Evolutionary conservation across 2,797 vertebrate species (phyloP), one percentile per base, ranked within the genome.

Genomic region (Spondyliosoma cantharus): DNA sequence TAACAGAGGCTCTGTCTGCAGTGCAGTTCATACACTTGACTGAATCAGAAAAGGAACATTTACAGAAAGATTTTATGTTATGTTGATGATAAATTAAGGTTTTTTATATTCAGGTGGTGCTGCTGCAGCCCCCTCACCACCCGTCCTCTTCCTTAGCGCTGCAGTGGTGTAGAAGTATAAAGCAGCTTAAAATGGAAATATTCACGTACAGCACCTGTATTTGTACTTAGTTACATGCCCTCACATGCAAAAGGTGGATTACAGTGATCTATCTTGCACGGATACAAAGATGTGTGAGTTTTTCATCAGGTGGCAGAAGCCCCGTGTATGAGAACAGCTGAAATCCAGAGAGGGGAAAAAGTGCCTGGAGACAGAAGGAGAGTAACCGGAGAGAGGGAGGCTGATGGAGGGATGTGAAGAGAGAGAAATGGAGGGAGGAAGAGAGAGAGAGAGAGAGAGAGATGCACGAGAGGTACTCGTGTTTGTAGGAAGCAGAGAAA

Each of bases 401-500:
- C 25, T 3, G 64, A 49, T 3, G 22, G 24, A 24, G 32, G 24
- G 43, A 3, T 9, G 27, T 7, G 27, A 32, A 52, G 16, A 20
- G 13, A 17, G 4, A 53, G 53, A 22, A 5, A 60, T 17, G 29
- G 14, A 17, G 12, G 42, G 60, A 22, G 27, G 3, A 25, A 25
- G 43, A 52, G 25, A 24, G 14, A 12, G 13, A 52, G 25, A 24
- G 14, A 12, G 13, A 52, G 60, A 57, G 57, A 63, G 63, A 27
- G 53, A 24, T 11, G 68, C 29, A 61, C 2, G 17, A 67, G 75
- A 77, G 57, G 63, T 76, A 45, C 27, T 45, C n/a, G 9, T 80
- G 72, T 76, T 79, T 45, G 64, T 57, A 42, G 70, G 81, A 72
- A 80, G 76, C 64, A 66, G 74, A 80, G 90, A 61, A 52, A 49